Conservation (phyloP, 2,888 invertebrate genomes). For the Acronicta leporina region DNA sequence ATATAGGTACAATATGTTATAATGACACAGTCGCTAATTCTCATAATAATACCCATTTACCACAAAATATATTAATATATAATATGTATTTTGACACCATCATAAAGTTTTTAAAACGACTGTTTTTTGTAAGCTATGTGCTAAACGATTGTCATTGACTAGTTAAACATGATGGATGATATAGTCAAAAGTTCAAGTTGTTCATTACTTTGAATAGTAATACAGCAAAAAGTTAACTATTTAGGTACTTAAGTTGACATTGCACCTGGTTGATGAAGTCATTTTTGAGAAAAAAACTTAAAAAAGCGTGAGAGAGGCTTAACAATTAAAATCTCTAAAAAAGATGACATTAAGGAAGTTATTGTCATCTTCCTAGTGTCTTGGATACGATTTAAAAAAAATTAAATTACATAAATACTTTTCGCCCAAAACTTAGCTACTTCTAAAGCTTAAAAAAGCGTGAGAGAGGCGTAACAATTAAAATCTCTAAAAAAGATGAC, state of each 20-base stretch:
- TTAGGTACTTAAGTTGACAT: neutral
- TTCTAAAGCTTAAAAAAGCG: neutral
- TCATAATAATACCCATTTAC: slow-evolving; percentile 5
- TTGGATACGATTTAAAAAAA: no score
- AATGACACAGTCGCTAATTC: slow-evolving; percentile 9
- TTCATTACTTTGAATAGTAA: slow-evolving; percentile 2
- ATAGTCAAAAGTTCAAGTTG: neutral
- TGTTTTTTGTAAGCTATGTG: slow-evolving; percentile 5
- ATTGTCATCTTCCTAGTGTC: no score
- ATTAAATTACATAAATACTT: no score
- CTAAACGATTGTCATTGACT: slow-evolving; percentile 4
- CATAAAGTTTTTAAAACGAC: neutral
- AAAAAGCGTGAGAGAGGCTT: neutral
- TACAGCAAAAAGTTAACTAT: slow-evolving; percentile 1
- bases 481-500: no score
- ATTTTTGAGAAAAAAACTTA: neutral
- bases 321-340: no score
- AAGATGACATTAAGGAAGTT: no score
- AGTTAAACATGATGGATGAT: slow-evolving; percentile 7
- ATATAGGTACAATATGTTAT: slow-evolving; percentile 8
- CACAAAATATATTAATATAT: no score
- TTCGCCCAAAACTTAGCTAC: no score
- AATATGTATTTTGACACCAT: no score
- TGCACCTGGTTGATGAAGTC: neutral
- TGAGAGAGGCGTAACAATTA: neutral